Conservation (phyloP, 2,797 vertebrate species). For the Dermochelys coriacea region DNA sequence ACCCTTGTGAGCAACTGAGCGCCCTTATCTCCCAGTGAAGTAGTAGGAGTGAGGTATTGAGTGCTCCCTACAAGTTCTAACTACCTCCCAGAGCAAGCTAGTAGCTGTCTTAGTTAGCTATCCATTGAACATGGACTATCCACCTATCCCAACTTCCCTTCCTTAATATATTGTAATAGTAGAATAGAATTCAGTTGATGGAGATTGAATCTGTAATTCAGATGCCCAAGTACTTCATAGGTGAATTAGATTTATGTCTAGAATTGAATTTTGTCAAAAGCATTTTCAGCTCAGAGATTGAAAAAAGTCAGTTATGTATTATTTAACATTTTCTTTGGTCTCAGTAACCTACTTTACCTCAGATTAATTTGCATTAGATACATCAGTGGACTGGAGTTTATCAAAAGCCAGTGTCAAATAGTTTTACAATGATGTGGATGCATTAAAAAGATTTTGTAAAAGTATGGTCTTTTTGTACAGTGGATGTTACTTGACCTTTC, state of each 20-base stretch:
- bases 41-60: slow-evolving; percentile 26
- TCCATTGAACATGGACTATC: slow-evolving; percentile 2
- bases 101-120: slow-evolving; percentile 57
- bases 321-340: slow-evolving; percentile 40
- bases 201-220: slow-evolving; percentile 68
- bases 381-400: not conserved
- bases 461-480: fast-evolving
- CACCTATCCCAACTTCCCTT: slow-evolving; percentile 20
- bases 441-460: slow-evolving; percentile 38
- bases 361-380: slow-evolving; percentile 38
- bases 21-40: not conserved
- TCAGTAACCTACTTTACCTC: slow-evolving; percentile 24
- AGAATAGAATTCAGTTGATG: slow-evolving; percentile 54
- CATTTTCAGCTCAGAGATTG: slow-evolving; percentile 32
- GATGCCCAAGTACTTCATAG: slow-evolving; percentile 40
- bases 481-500: not conserved
- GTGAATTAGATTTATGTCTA: slow-evolving; percentile 44
- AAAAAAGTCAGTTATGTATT: slow-evolving; percentile 43
- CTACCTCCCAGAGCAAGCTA: slow-evolving; percentile 31
- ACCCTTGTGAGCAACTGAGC: not conserved
- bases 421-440: slow-evolving; percentile 27
- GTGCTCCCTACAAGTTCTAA: slow-evolving; percentile 41
- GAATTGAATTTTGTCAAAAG: slow-evolving; percentile 55
- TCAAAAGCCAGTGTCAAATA: slow-evolving; percentile 21
- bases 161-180: slow-evolving; percentile 36